Evolutionary conservation across 2,113 vertebrate genomes (phyloP).

Genomic region (Numida meleagris): DNA sequence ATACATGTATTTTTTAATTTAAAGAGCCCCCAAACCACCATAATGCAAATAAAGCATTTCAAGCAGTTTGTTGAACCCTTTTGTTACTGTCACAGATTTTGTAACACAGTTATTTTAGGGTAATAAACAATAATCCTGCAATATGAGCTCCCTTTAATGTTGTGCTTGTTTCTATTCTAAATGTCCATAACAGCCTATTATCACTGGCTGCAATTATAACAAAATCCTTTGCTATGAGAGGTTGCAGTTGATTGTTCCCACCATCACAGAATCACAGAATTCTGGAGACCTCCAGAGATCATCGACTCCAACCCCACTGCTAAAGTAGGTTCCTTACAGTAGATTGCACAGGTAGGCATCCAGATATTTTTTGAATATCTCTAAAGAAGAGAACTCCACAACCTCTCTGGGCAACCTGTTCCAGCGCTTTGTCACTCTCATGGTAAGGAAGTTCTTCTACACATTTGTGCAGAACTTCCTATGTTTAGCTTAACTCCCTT

Average conservation of each 20-base stretch:
- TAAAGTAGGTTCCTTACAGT: no score
- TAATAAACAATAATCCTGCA: background rate
- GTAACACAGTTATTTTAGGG: background rate
- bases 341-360: no score
- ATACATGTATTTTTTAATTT: background rate
- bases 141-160: background rate
- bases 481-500: background rate
- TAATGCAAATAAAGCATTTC: background rate
- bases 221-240: background rate
- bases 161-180: background rate
- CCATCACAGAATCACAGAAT: no score
- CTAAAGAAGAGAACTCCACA: no score
- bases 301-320: no score
- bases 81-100: background rate
- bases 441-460: no score
- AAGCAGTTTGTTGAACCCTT: background rate
- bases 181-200: background rate
- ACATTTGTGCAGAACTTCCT: no score
- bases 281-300: no score
- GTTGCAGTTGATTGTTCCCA: background rate
- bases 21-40: background rate
- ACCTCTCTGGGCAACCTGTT: no score
- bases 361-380: no score
- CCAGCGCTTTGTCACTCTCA: no score
- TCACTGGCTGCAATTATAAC: background rate